Conservation (phyloP, 2,113 vertebrate species). For the Sminthopsis crassicaudata region DNA sequence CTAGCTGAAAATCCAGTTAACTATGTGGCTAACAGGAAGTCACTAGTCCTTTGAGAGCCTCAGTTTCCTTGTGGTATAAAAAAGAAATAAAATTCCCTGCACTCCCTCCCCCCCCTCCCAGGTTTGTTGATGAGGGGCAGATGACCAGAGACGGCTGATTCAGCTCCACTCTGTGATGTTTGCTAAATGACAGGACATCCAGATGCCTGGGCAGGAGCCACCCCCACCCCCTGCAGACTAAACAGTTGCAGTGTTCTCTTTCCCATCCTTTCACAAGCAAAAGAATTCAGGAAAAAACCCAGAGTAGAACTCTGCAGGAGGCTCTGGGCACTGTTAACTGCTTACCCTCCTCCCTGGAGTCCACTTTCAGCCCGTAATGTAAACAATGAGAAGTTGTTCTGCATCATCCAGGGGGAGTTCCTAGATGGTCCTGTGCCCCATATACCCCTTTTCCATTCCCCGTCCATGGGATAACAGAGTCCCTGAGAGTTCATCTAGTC, state of each 20-base stretch:
- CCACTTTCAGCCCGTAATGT: not conserved
- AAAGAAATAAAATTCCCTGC: not conserved
- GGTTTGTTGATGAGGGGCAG: not conserved
- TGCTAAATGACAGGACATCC: constrained; percentile 34
- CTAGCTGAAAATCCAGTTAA: not conserved
- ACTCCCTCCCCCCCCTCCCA: not conserved
- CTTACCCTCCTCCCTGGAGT: not conserved
- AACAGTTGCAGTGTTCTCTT: constrained; percentile 71
- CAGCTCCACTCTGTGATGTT: constrained; percentile 34
- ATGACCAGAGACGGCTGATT: not conserved
- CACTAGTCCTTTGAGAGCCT: not conserved
- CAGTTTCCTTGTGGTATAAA: not conserved
- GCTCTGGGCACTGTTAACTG: constrained; percentile 55
- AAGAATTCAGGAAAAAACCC: constrained; percentile 71
- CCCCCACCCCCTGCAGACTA: constrained; percentile 69
- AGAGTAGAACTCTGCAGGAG: constrained; percentile 58
- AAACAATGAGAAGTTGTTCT: not conserved
- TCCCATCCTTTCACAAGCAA: constrained; percentile 46
- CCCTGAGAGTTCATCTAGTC: not conserved
- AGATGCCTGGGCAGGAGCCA: constrained; percentile 67
- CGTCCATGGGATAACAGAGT: not conserved
- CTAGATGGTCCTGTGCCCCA: not conserved
- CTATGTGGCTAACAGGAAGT: not conserved
- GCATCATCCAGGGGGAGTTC: not conserved
- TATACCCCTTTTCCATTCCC: not conserved